Evolutionary conservation across 2,888 invertebrate genomes (phyloP).

Genomic region (Zele albiditarsus): DNA sequence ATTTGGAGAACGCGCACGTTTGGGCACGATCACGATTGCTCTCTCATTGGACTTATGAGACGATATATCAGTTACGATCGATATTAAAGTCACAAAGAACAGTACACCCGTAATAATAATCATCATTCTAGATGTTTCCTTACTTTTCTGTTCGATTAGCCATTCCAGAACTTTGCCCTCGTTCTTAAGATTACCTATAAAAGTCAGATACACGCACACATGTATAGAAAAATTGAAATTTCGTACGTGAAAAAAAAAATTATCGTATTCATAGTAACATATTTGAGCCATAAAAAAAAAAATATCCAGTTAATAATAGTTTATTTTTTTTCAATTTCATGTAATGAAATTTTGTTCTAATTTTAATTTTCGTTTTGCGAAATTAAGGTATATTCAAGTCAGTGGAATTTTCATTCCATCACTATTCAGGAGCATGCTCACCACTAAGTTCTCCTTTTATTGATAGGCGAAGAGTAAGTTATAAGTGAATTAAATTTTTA

Average conservation of each 20-base stretch:
- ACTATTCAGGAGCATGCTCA: background rate
- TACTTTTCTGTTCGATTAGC: conserved; percentile 97
- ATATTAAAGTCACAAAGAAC: conserved; percentile 73
- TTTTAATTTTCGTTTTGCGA: background rate
- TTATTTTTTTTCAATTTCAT: too few species aligned
- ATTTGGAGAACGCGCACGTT: conserved; percentile 59
- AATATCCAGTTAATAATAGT: background rate
- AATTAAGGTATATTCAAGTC: background rate
- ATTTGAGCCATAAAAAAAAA: conserved; percentile 33
- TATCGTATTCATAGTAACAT: conserved; percentile 26
- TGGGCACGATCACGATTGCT: conserved; percentile 67
- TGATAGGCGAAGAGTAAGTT: background rate
- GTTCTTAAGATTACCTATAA: conserved; percentile 94
- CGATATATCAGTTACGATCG: conserved; percentile 69
- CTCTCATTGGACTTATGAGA: conserved; percentile 66
- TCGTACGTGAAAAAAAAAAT: conserved; percentile 18
- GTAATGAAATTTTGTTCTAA: too few species aligned
- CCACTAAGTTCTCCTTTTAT: background rate
- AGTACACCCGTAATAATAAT: conserved; percentile 73
- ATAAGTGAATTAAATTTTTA: background rate
- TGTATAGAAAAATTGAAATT: conserved; percentile 50
- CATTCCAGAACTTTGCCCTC: conserved; percentile 96
- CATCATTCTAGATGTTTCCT: conserved; percentile 77
- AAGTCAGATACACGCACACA: conserved; percentile 63
- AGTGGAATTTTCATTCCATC: background rate